phyloP scores from a whole-genome alignment of 2,888 invertebrate genomes.

The Tortrix viridana region DNA sequence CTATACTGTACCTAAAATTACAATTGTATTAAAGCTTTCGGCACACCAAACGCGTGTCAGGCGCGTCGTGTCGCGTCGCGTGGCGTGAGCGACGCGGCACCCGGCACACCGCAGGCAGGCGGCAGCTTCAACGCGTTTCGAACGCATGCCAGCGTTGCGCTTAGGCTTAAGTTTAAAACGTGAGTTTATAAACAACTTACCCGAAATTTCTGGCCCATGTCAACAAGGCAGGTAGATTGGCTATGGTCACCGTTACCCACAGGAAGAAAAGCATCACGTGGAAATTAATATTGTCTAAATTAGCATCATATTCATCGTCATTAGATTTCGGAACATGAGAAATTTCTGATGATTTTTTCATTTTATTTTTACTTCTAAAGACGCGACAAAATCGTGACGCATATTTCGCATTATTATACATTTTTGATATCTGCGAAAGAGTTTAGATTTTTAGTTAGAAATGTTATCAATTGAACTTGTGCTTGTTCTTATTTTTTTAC shows the following conservation, averaged over 20 bases:
- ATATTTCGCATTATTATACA: constrained; percentile 87
- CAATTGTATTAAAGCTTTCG: too few relatives aligned
- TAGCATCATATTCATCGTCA: constrained; percentile 35
- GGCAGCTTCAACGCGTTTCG: too few relatives aligned
- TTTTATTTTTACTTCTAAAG: constrained; percentile 52
- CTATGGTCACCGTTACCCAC: constrained; percentile 86
- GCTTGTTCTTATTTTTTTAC: background rate
- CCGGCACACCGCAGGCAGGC: too few relatives aligned
- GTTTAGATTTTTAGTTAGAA: background rate
- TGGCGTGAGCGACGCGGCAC: too few relatives aligned
- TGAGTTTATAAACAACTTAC: constrained; percentile 74
- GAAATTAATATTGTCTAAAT: constrained; percentile 86
- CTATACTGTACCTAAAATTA: constrained; percentile 75
- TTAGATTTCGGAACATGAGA: constrained; percentile 3
- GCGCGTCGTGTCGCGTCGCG: too few relatives aligned
- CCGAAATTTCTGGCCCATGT: constrained; percentile 93
- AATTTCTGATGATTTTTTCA: constrained; percentile 7
- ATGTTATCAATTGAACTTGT: background rate
- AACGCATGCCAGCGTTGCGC: too few relatives aligned
- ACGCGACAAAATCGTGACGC: constrained; percentile 61
- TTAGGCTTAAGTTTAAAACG: too few relatives aligned
- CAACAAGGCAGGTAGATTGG: constrained; percentile 89
- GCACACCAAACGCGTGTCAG: too few relatives aligned
- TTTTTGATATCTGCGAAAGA: constrained; percentile 86
- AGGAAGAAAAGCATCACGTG: constrained; percentile 89